phyloP scores from a whole-genome alignment of 1,140 invertebrate genomes.

The Drosophila pallidifrons region DNA sequence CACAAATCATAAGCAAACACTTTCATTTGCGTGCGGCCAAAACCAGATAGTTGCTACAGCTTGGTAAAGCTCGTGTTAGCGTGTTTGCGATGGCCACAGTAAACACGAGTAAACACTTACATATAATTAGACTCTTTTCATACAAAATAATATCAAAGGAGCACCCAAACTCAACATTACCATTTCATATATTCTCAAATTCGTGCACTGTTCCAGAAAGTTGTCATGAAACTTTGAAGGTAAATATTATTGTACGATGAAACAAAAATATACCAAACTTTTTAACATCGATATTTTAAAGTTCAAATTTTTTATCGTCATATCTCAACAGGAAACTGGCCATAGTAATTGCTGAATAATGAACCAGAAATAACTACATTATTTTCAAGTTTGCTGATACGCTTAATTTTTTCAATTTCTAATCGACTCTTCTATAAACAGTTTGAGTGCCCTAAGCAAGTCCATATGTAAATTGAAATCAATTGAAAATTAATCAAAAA shows the following conservation, averaged over 20 bases:
- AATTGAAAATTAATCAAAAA: too few species aligned
- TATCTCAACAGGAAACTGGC: too few species aligned
- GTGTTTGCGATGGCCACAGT: conserved; percentile 27
- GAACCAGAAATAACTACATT: too few species aligned
- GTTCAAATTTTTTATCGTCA: too few species aligned
- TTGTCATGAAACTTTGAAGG: neutral
- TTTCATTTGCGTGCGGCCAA: conserved; percentile 34
- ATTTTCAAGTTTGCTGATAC: too few species aligned
- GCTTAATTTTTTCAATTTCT: too few species aligned
- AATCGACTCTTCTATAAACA: too few species aligned
- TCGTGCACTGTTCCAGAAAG: neutral
- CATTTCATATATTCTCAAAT: neutral
- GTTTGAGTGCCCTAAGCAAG: too few species aligned
- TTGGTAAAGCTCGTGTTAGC: conserved; percentile 4
- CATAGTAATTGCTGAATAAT: too few species aligned
- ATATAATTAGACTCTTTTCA: conserved; percentile 29
- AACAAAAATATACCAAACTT: neutral
- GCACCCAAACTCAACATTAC: neutral
- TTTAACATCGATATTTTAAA: neutral
- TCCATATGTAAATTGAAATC: too few species aligned
- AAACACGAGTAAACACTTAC: conserved; percentile 33
- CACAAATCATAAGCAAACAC: conserved; percentile 49
- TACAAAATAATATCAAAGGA: neutral
- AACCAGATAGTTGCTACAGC: neutral
- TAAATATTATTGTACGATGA: neutral